These are phyloP conservation scores for Apostichopus parvimensis DNA, from an alignment of 35 echinoderm and acorn worm species.

Conservation along the genomic window DNA sequence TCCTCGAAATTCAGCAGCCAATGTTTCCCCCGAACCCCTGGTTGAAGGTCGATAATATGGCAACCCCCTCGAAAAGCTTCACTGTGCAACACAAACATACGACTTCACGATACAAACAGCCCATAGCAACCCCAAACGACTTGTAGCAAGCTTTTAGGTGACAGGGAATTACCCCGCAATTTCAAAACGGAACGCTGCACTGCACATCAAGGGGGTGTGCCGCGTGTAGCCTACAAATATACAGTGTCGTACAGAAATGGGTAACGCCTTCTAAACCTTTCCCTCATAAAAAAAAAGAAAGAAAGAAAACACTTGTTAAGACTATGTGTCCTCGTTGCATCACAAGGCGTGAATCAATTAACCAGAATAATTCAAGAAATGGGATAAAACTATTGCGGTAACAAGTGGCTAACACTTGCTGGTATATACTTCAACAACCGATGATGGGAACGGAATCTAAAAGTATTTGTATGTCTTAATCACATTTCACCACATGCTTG, in stretches of 20 bases:
- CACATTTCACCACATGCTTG: neutral
- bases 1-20: neutral
- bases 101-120: neutral
- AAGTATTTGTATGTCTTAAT: constrained; percentile 24
- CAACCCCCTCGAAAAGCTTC: too few relatives aligned
- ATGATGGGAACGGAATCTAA: neutral
- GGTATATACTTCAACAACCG: too few relatives aligned
- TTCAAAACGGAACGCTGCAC: constrained; percentile 17
- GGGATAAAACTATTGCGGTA: too few relatives aligned
- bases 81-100: neutral
- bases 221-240: neutral
- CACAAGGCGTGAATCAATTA: too few relatives aligned
- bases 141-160: constrained; percentile 5
- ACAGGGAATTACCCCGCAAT: constrained; percentile 33
- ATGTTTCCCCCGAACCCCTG: neutral
- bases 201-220: constrained; percentile 39
- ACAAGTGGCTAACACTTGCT: too few relatives aligned
- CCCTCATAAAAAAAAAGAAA: neutral
- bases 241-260: too few relatives aligned
- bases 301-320: too few relatives aligned
- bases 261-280: neutral
- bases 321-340: too few relatives aligned
- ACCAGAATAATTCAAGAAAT: too few relatives aligned
- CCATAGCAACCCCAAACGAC: neutral
- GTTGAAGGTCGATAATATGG: too few relatives aligned